Evolutionary conservation across 2,888 invertebrate species (phyloP).

Genomic region (Tenthredo livida): DNA sequence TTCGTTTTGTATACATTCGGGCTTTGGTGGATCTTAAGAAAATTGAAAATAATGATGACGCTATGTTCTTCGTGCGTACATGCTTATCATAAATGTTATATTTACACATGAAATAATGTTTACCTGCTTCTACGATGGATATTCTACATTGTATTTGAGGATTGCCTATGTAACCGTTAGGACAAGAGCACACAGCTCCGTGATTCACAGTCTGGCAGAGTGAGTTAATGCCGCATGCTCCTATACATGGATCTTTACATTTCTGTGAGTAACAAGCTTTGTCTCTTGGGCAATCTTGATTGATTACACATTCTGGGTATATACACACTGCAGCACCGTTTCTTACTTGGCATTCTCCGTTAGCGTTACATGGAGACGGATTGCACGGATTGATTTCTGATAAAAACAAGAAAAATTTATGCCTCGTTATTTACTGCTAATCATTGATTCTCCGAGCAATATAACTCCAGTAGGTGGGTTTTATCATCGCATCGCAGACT

Average conservation of each 20-base stretch:
- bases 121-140: slow-evolving; percentile 74
- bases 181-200: slow-evolving; percentile 91
- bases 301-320: slow-evolving; percentile 93
- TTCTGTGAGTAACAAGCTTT: slow-evolving; percentile 90
- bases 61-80: background rate
- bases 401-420: slow-evolving; percentile 27
- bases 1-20: slow-evolving; percentile 88
- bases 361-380: slow-evolving; percentile 90
- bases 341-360: slow-evolving; percentile 88
- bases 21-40: slow-evolving; percentile 80
- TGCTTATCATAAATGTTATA: background rate
- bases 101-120: slow-evolving; percentile 41
- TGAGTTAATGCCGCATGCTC: slow-evolving; percentile 91
- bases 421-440: slow-evolving; percentile 60
- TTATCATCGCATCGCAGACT: background rate
- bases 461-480: background rate
- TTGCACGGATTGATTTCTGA: slow-evolving; percentile 86
- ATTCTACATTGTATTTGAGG: slow-evolving; percentile 87
- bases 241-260: slow-evolving; percentile 91
- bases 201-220: slow-evolving; percentile 90
- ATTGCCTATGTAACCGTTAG: slow-evolving; percentile 88
- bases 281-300: slow-evolving; percentile 92
- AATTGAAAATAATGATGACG: slow-evolving; percentile 66
- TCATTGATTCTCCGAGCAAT: slow-evolving; percentile 44
- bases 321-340: slow-evolving; percentile 87